Evolutionary conservation across 2,113 vertebrate genomes (phyloP), one percentile per base, ranked within the genome.

Genomic region (Lepus europaeus): DNA sequence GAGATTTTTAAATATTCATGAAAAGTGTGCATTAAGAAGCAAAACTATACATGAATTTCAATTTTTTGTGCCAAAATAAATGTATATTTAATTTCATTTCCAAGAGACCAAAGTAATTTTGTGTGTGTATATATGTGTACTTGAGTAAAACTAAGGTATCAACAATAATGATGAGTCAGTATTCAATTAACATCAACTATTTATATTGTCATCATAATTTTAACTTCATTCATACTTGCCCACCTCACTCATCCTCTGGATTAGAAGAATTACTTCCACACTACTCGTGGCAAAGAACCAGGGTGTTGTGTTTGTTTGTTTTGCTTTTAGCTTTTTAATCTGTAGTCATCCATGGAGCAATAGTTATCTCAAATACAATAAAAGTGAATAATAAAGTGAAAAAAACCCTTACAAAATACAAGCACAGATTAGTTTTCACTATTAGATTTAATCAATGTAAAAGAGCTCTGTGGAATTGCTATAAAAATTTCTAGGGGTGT

Each of bases 351-450:
- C 45, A 49, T 27, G 20, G 20, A 77, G 9, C 33, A 61, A 64
- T 72, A 73, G 13, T 94, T 73, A 33, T 13, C 17, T 36, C 61
- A 84, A 64, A 72, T 51, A 90, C 22, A 33, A 68, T 81, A 63
- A 81, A 68, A 92, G 64, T 29, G 11, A 87, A 49, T 64, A 87
- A 93, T 51, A 87, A 83, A 59, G 53, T 61, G 29, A 23, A 39
- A 68, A 45, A 29, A 61, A 45, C 23, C 3, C 0, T 87, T 80
- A 36, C 3, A 78, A 80, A 83, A 76, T 72, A 72, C 0, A 88
- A 90, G 33, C 12, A n/a, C 36, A 12, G 36, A 36, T 87, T 93
- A 31, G 25, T 87, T 95, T 85, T 45, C 51, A 33, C 64, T 78
- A 64, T 59, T 61, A 86, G 1, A 63, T 36, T 90, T 70, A 73